phyloP scores from a whole-genome alignment of 1,140 invertebrate genomes.

The Nasonia longicornis region DNA sequence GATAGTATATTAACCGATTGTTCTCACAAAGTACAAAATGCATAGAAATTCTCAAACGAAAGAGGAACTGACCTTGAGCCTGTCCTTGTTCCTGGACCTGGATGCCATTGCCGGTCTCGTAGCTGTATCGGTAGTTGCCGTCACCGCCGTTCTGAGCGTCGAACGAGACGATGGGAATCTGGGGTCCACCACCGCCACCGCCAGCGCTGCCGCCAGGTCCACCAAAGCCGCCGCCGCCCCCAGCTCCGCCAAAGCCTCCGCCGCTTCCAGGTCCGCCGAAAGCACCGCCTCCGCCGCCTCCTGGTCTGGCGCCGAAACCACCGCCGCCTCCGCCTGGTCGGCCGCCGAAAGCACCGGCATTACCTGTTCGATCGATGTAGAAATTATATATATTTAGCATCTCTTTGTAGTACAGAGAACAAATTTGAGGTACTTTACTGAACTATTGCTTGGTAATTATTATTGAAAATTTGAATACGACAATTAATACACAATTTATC shows the following conservation, averaged over 20 bases:
- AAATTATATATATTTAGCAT: neutral
- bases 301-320: conserved; percentile 44
- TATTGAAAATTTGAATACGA: no score
- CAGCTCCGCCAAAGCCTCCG: conserved; percentile 47
- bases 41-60: no score
- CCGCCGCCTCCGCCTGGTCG: conserved; percentile 25
- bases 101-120: conserved; percentile 76
- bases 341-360: conserved; percentile 34
- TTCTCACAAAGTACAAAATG: no score
- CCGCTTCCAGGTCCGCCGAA: neutral
- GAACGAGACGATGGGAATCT: conserved; percentile 68
- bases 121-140: conserved; percentile 68
- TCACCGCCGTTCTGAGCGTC: conserved; percentile 70
- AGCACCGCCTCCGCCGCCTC: conserved; percentile 48
- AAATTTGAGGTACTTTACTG: neutral
- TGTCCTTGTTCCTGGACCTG: conserved; percentile 72
- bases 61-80: conserved; percentile 52
- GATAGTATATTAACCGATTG: no score
- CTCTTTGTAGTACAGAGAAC: neutral
- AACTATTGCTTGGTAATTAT: no score
- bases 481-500: no score
- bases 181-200: conserved; percentile 55
- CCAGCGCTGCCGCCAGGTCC: conserved; percentile 55
- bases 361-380: neutral
- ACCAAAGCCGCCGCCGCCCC: conserved; percentile 57